Evolutionary conservation across 2,113 vertebrate species (phyloP).

Genomic region (Microtus ochrogaster): DNA sequence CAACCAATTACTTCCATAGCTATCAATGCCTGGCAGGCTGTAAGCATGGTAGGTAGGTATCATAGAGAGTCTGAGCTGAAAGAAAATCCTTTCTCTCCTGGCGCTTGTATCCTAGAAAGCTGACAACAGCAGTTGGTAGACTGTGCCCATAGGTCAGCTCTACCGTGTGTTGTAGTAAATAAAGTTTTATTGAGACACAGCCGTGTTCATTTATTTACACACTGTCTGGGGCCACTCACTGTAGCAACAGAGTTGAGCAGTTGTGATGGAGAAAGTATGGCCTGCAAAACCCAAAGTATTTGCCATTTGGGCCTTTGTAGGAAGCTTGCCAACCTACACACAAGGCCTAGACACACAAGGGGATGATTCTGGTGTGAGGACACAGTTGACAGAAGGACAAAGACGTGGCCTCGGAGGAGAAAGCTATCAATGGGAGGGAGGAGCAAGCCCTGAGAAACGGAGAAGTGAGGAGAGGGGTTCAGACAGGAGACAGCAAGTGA

Average conservation of each 20-base stretch:
- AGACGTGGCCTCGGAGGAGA: fast-evolving
- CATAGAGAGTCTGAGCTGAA: neutral
- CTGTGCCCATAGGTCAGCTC: neutral
- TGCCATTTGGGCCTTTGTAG: slow-evolving; percentile 65
- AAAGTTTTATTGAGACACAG: slow-evolving; percentile 75
- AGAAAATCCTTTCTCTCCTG: neutral
- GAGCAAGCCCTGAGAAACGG: neutral
- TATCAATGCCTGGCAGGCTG: neutral
- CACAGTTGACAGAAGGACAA: neutral
- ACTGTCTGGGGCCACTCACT: slow-evolving; percentile 20
- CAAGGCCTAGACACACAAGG: slow-evolving; percentile 59
- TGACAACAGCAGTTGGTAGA: neutral
- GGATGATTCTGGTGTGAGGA: slow-evolving; percentile 4
- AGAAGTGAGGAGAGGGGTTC: neutral
- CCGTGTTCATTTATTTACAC: slow-evolving; percentile 68
- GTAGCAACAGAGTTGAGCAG: slow-evolving; percentile 34
- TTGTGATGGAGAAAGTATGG: slow-evolving; percentile 67
- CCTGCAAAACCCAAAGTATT: slow-evolving; percentile 71
- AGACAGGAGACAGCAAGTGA: neutral
- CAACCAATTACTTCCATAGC: slow-evolving; percentile 47
- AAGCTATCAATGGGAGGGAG: neutral
- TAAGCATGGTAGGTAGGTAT: neutral
- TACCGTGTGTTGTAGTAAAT: slow-evolving; percentile 67
- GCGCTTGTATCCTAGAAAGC: neutral
- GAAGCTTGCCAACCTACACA: slow-evolving; percentile 53